phyloP scores from a whole-genome alignment of 2,113 vertebrate genomes.

The Ceyx cyanopectus region DNA sequence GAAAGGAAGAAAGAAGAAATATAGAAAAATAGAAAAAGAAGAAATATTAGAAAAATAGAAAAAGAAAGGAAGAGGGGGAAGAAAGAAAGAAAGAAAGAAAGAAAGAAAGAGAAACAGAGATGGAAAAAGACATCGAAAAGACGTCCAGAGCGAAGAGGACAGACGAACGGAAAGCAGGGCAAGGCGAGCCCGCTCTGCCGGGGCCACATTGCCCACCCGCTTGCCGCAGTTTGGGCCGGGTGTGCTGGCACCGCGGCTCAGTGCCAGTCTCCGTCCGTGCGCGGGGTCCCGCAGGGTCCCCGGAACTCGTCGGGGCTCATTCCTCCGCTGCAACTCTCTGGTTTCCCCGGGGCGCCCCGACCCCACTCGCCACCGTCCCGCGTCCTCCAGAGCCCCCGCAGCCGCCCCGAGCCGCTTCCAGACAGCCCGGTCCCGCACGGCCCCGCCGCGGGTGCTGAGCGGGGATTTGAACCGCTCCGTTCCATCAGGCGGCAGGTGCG shows the following conservation, averaged over 20 bases:
- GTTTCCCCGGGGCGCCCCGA: background rate
- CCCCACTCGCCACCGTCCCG: background rate
- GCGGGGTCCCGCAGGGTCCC: background rate
- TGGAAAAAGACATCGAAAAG: background rate
- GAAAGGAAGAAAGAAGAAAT: no score
- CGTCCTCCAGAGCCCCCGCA: background rate
- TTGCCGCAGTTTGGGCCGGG: background rate
- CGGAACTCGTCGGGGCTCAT: background rate
- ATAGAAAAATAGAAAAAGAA: fast-evolving
- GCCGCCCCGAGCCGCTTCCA: background rate
- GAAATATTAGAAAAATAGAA: no score
- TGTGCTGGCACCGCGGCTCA: background rate
- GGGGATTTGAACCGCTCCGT: background rate
- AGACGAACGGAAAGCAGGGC: background rate
- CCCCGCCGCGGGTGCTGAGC: background rate
- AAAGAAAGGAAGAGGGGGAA: no score
- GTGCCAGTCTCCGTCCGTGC: background rate
- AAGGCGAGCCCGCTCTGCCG: background rate
- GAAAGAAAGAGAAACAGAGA: background rate
- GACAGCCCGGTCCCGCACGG: background rate
- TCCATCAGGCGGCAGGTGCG: background rate
- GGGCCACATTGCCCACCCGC: background rate
- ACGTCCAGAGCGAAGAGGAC: no score
- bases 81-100: background rate
- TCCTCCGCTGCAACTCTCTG: background rate